phyloP scores from a whole-genome alignment of 2,797 vertebrate genomes.

The Meriones psammophilus region DNA sequence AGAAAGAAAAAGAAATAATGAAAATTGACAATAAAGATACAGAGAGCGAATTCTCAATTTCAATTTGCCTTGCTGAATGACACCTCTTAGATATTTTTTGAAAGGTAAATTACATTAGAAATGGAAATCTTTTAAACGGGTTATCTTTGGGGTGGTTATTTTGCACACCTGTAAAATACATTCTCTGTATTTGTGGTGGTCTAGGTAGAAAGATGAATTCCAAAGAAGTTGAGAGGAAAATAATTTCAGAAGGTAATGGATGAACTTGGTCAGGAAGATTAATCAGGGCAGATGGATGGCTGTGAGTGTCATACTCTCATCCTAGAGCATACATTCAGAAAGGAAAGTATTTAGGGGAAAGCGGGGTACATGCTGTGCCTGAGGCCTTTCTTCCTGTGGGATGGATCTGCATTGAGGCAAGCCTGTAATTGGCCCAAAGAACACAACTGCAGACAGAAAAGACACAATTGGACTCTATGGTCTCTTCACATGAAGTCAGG shows the following conservation, averaged over 20 bases:
- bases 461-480: neutral
- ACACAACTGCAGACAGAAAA: neutral
- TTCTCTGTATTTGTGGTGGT: conserved; percentile 86
- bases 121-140: conserved; percentile 88
- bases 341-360: neutral
- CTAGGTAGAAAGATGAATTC: conserved; percentile 86
- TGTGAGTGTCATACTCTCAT: neutral
- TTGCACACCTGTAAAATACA: conserved; percentile 87
- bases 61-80: conserved; percentile 87
- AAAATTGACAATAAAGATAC: conserved; percentile 87
- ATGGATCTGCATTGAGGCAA: neutral
- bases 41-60: conserved; percentile 87
- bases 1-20: conserved; percentile 84
- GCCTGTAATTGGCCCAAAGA: neutral
- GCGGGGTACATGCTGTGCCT: neutral
- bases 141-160: conserved; percentile 88
- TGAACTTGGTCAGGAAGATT: conserved; percentile 91
- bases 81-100: conserved; percentile 87
- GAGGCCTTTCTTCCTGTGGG: neutral
- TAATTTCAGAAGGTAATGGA: conserved; percentile 91
- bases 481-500: neutral
- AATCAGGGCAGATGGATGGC: conserved; percentile 88
- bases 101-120: conserved; percentile 89
- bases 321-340: neutral
- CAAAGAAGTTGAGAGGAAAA: conserved; percentile 91